Conservation (phyloP, 2,888 invertebrate species). For the Gari tellinella region DNA sequence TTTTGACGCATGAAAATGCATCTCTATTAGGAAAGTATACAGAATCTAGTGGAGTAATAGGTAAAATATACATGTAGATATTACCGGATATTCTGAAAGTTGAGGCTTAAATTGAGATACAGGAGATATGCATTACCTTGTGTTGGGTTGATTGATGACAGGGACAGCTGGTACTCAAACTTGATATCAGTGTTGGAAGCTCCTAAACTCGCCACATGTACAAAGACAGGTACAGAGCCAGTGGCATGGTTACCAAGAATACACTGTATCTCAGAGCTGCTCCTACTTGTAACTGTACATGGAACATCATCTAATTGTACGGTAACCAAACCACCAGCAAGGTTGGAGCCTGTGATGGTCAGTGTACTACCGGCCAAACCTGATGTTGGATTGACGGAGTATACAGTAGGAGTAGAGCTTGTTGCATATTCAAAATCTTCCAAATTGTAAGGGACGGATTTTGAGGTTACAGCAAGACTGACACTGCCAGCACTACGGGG, state of each 20-base stretch:
- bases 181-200: conserved; percentile 42
- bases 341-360: conserved; percentile 64
- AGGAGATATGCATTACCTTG: conserved; percentile 56
- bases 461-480: conserved; percentile 49
- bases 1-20: no score
- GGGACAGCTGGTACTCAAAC: conserved; percentile 62
- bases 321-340: conserved; percentile 36
- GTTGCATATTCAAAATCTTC: conserved; percentile 29
- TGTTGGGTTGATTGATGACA: conserved; percentile 50
- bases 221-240: conserved; percentile 40
- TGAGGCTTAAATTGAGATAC: no score
- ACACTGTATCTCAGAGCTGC: conserved; percentile 45
- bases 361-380: conserved; percentile 64
- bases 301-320: conserved; percentile 50
- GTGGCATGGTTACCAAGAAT: conserved; percentile 46
- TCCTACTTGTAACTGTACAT: conserved; percentile 57
- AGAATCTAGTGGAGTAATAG: no score
- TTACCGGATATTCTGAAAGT: no score
- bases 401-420: conserved; percentile 61
- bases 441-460: background rate
- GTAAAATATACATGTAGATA: no score
- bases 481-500: conserved; percentile 53
- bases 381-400: conserved; percentile 54
- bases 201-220: conserved; percentile 43
- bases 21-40: no score